Percentiles rank a stretch among this genome's conserved stretches.
phyloP scores from a whole-genome alignment of 2,888 invertebrate genomes.

The Tortrix viridana region DNA sequence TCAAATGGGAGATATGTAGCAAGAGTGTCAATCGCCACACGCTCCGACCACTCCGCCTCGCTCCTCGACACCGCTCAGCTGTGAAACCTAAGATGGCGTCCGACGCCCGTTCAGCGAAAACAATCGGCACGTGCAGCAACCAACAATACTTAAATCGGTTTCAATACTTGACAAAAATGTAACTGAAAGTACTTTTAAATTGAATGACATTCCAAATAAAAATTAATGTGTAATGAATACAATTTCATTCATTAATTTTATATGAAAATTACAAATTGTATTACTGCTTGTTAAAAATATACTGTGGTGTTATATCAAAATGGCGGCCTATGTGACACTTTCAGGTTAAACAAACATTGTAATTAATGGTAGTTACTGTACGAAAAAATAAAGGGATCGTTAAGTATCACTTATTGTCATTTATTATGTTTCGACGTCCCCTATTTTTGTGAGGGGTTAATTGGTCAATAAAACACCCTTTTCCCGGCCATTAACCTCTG shows the following conservation, averaged over 20 bases:
- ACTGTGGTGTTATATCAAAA: slow-evolving; percentile 11
- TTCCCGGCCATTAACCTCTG: too few species aligned
- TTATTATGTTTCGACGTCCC: neutral
- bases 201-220: neutral
- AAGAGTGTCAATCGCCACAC: too few species aligned
- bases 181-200: neutral
- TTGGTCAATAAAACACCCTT: too few species aligned
- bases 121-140: too few species aligned
- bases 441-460: neutral
- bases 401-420: slow-evolving; percentile 2
- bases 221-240: too few species aligned
- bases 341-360: slow-evolving; percentile 24
- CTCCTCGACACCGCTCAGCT: too few species aligned
- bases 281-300: slow-evolving; percentile 4
- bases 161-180: neutral
- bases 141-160: too few species aligned
- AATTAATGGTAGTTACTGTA: slow-evolving; percentile 22
- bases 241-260: too few species aligned
- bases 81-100: too few species aligned
- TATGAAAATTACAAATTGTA: neutral
- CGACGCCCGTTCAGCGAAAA: too few species aligned
- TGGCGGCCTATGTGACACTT: slow-evolving; percentile 14
- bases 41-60: too few species aligned
- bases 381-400: slow-evolving; percentile 1
- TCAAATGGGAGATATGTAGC: too few species aligned